These are phyloP conservation scores for Tinea semifulvella DNA, from an alignment of 2,888 invertebrate genomes.

Conservation along the genomic window DNA sequence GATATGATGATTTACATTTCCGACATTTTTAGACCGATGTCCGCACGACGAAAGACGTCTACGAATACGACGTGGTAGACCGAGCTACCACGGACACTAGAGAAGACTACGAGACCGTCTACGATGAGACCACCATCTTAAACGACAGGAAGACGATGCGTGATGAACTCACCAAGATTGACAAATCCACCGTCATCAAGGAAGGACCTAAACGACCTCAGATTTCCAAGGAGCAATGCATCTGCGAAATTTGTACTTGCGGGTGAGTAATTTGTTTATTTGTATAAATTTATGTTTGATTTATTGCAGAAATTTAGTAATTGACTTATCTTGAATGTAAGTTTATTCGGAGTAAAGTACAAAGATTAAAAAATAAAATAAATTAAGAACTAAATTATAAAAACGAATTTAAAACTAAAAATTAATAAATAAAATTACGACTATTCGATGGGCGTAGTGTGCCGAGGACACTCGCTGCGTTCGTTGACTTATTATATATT, in stretches of 20 bases:
- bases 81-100: conserved; percentile 54
- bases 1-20: not conserved
- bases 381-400: too few species aligned
- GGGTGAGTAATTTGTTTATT: conserved; percentile 71
- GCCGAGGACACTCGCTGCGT: too few species aligned
- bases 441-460: too few species aligned
- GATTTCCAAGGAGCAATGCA: conserved; percentile 79
- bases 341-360: too few species aligned
- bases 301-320: too few species aligned
- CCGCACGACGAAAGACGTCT: conserved; percentile 56
- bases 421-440: too few species aligned
- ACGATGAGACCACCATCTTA: conserved; percentile 29
- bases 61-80: conserved; percentile 60
- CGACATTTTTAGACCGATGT: conserved; percentile 48
- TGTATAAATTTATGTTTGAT: not conserved
- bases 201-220: conserved; percentile 55
- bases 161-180: conserved; percentile 48
- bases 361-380: too few species aligned
- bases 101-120: conserved; percentile 54
- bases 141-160: conserved; percentile 50
- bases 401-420: too few species aligned
- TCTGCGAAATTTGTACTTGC: conserved; percentile 91
- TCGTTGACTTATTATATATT: too few species aligned
- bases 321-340: too few species aligned
- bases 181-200: conserved; percentile 45